Evolutionary conservation across 1,140 invertebrate species (phyloP), one percentile per base, ranked within the genome.

Genomic region (Drosophila pseudoananassae): DNA sequence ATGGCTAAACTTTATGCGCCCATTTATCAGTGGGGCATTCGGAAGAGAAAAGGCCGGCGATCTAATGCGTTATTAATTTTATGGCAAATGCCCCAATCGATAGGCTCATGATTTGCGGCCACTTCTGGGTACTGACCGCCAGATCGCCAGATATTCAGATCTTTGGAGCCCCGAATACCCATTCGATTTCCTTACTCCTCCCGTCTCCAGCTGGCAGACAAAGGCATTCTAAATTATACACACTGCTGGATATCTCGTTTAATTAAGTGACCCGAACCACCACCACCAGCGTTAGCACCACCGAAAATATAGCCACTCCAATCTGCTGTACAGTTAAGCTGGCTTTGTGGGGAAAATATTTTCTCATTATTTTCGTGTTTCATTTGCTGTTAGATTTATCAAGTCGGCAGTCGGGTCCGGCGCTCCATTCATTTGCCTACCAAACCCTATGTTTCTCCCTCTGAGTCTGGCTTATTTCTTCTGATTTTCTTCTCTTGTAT

Each of bases 21-120:
- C 51, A 83, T 83, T 80, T 84, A 57, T 85, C 60, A 76, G 54
- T 10, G 17, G 38, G 33, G 31, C 5, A 15, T 40, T 29, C 23
- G 59, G 53, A 56, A 36, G 40, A 43, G 6, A 7, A 43, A 7
- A 17, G 15, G 1, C 40, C 58, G 33, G 45, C 75, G 71, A 88
- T 89, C 79, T 88, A 88, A 88, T 88, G 83, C 76, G 84, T 88
- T 88, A 83, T 83, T 88, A 88, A 88, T 88, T 88, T 83, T 82
- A 88, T 83, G 78, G 82, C 82, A 78, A 85, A 81, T 77, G 65
- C 59, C 75, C 51, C 70, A 59, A 80, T 85, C 81, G 72, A 76
- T 84, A 43, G 75, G 20, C 59, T 43, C 20, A 27, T 55, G 80
- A 59, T 59, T 74, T 64, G 70, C 56, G 29, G 57, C 14, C 58